phyloP scores from a whole-genome alignment of 2,113 vertebrate species.

The Tachysurus vachellii region DNA sequence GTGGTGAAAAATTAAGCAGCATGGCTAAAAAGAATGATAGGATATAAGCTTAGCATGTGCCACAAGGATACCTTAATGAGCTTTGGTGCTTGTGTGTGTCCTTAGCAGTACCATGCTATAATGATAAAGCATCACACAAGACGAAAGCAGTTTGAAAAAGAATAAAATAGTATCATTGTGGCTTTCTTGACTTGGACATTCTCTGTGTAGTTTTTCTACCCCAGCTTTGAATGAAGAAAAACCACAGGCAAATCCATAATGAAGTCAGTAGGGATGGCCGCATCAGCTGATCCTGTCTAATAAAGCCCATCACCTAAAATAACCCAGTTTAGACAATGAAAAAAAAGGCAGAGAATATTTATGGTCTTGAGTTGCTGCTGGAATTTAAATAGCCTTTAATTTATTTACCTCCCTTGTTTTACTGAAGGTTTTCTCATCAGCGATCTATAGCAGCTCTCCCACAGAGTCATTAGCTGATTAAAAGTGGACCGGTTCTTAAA shows the following conservation, averaged over 20 bases:
- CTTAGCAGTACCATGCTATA: slow-evolving; percentile 8
- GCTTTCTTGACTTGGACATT: slow-evolving; percentile 14
- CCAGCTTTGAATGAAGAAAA: slow-evolving; percentile 14
- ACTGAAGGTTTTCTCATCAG: slow-evolving; percentile 21
- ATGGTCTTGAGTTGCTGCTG: slow-evolving; percentile 34
- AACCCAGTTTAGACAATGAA: slow-evolving; percentile 19
- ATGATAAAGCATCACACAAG: slow-evolving; percentile 32
- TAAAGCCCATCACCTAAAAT: slow-evolving; percentile 48
- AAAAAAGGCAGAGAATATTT: slow-evolving; percentile 20
- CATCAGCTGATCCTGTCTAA: slow-evolving; percentile 54
- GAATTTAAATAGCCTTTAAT: slow-evolving; percentile 56
- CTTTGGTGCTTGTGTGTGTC: not conserved
- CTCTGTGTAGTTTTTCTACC: slow-evolving; percentile 39
- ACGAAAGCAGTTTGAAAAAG: slow-evolving; percentile 44
- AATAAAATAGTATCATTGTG: slow-evolving; percentile 41
- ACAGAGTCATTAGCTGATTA: slow-evolving; percentile 36
- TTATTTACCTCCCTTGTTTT: slow-evolving; percentile 52
- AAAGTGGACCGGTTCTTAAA: slow-evolving; percentile 17
- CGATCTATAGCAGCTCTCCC: slow-evolving; percentile 16
- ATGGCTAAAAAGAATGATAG: not conserved
- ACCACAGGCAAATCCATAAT: slow-evolving; percentile 57
- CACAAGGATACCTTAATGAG: slow-evolving; percentile 30
- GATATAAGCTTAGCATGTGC: slow-evolving; percentile 21
- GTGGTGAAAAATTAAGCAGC: not conserved
- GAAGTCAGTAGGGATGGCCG: slow-evolving; percentile 59